These are phyloP conservation scores for Rhopalosiphum padi DNA, from an alignment of 1,140 invertebrate genomes.

Conservation along the genomic window DNA sequence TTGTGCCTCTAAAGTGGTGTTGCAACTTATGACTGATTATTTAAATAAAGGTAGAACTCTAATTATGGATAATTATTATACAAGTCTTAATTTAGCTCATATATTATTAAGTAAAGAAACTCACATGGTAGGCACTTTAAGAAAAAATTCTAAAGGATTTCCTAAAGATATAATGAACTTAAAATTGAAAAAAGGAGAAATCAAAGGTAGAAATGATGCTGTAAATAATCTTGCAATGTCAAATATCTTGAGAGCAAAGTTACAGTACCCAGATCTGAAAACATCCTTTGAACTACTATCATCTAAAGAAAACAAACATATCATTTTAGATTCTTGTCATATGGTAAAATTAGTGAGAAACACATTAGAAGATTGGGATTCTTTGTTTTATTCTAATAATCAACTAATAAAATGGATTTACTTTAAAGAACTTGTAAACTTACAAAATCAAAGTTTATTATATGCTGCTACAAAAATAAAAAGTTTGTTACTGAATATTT, in stretches of 20 bases:
- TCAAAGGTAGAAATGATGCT: constrained; percentile 53
- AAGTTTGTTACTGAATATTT: too few relatives aligned
- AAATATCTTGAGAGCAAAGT: too few relatives aligned
- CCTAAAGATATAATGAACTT: too few relatives aligned
- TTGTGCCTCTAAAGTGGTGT: not conserved
- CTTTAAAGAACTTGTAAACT: not conserved
- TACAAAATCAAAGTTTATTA: not conserved
- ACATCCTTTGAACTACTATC: too few relatives aligned
- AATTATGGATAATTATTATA: constrained; percentile 64
- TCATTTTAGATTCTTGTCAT: too few relatives aligned
- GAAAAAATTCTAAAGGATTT: constrained; percentile 59
- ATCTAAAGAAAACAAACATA: too few relatives aligned
- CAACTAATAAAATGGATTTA: too few relatives aligned
- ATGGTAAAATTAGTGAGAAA: too few relatives aligned
- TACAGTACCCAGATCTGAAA: too few relatives aligned
- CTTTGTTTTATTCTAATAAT: too few relatives aligned
- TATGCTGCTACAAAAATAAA: not conserved
- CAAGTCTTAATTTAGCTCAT: constrained; percentile 62
- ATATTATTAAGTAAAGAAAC: constrained; percentile 60
- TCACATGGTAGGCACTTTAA: not conserved
- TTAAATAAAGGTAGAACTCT: constrained; percentile 63
- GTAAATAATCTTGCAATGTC: too few relatives aligned
- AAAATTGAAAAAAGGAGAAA: constrained; percentile 60
- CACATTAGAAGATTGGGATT: too few relatives aligned
- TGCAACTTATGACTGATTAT: constrained; percentile 29